Percentiles rank a stretch among this genome's conserved stretches.
Conservation (phyloP, 2,888 invertebrate species). For the Micropterix aruncella region DNA sequence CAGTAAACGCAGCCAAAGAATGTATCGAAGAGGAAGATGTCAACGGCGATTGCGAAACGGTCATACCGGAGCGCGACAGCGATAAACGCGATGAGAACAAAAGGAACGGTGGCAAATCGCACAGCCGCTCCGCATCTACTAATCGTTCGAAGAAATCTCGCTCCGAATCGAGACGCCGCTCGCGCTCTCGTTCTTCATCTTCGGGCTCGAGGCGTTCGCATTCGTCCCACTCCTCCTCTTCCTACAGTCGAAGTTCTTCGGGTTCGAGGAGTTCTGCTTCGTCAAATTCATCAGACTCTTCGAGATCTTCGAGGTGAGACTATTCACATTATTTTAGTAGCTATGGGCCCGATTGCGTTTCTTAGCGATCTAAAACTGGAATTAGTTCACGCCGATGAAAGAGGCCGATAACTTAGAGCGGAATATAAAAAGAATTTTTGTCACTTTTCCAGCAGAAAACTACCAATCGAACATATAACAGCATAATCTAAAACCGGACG, state of each 20-base stretch:
- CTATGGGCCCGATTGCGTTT: too few relatives aligned
- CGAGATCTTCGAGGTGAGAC: conserved; percentile 34
- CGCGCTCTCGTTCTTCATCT: conserved; percentile 27
- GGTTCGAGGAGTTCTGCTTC: conserved; percentile 21
- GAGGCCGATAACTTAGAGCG: too few relatives aligned
- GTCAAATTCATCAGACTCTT: conserved; percentile 26
- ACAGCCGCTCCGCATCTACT: conserved; percentile 14
- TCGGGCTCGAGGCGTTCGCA: conserved; percentile 25
- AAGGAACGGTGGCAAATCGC: conserved; percentile 15
- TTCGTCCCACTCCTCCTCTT: conserved; percentile 29
- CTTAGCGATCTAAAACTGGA: not conserved
- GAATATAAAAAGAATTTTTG: too few relatives aligned
- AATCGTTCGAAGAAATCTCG: conserved; percentile 18
- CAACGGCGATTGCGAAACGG: conserved; percentile 17
- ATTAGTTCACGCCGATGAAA: not conserved
- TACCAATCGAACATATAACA: too few relatives aligned
- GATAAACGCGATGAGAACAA: conserved; percentile 21
- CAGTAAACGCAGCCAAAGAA: too few relatives aligned
- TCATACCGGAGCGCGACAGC: conserved; percentile 23
- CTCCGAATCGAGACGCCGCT: conserved; percentile 22
- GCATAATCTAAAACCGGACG: too few relatives aligned
- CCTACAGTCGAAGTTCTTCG: conserved; percentile 39
- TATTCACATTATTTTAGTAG: too few relatives aligned
- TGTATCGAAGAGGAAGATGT: too few relatives aligned
- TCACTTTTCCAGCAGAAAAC: too few relatives aligned